phyloP scores from a whole-genome alignment of 2,888 invertebrate genomes.

The Pristionchus exspectatus region DNA sequence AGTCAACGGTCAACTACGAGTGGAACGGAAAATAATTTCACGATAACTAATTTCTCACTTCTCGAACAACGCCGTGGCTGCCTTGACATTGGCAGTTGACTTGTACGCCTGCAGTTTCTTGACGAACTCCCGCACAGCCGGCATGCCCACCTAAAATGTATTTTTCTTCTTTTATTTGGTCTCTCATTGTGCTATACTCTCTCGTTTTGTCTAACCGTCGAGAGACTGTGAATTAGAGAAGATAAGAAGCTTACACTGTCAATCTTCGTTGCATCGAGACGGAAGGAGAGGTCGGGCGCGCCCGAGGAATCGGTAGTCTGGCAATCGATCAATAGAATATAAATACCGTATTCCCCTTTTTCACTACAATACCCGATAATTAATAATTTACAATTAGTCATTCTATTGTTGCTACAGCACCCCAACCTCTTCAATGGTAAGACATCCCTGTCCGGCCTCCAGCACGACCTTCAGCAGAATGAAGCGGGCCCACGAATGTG shows the following conservation, averaged over 20 bases:
- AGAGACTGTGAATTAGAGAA: too few relatives aligned
- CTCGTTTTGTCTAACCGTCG: too few relatives aligned
- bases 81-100: conserved; percentile 88
- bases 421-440: conserved; percentile 85
- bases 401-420: too few relatives aligned
- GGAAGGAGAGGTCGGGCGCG: conserved; percentile 86
- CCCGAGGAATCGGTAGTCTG: conserved; percentile 84
- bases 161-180: too few relatives aligned
- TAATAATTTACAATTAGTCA: neutral
- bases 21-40: neutral
- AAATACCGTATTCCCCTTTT: neutral
- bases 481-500: conserved; percentile 90
- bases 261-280: conserved; percentile 87
- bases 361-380: neutral
- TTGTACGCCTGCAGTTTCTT: conserved; percentile 86
- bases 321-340: neutral
- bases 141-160: conserved; percentile 84
- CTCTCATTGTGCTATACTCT: too few relatives aligned
- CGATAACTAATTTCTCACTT: neutral
- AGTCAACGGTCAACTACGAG: too few relatives aligned
- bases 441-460: conserved; percentile 89
- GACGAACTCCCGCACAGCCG: conserved; percentile 90
- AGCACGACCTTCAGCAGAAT: conserved; percentile 91
- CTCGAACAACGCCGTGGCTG: conserved; percentile 87
- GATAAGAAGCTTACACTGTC: conserved; percentile 81